These are phyloP conservation scores for Takifugu ocellatus DNA, from an alignment of 2,797 vertebrate genomes.

Conservation along the genomic window DNA sequence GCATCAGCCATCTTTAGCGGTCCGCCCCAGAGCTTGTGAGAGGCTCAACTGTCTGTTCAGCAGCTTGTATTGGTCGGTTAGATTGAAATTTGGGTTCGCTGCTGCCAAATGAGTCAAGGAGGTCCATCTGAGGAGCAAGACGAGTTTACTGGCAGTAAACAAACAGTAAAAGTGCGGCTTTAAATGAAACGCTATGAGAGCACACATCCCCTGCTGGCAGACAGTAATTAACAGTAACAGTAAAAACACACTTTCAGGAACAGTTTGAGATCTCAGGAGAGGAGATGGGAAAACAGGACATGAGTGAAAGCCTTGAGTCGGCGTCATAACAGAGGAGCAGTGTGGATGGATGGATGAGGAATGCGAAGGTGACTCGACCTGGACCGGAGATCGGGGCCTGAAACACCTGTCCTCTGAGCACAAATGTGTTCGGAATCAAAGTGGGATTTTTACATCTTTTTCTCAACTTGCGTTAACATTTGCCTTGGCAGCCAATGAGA, in stretches of 20 bases:
- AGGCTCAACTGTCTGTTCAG: neutral
- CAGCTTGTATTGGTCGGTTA: conserved; percentile 12
- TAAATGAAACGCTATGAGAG: conserved; percentile 20
- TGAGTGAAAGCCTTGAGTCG: conserved; percentile 57
- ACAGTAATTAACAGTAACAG: conserved; percentile 57
- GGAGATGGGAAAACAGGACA: conserved; percentile 47
- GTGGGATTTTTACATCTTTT: conserved; percentile 44
- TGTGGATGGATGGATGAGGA: conserved; percentile 64
- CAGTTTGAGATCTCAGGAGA: conserved; percentile 53
- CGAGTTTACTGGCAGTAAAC: conserved; percentile 29
- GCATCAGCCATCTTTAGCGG: too few species aligned
- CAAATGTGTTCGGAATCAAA: conserved; percentile 72
- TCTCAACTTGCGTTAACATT: conserved; percentile 81
- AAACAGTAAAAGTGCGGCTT: conserved; percentile 34
- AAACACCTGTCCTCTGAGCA: conserved; percentile 75
- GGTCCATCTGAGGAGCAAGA: conserved; percentile 6
- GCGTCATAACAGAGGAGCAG: conserved; percentile 61
- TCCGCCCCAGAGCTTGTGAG: neutral
- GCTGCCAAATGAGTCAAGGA: conserved; percentile 30
- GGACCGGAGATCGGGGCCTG: conserved; percentile 57
- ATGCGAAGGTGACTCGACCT: conserved; percentile 60
- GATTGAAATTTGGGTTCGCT: conserved; percentile 21
- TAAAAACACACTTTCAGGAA: conserved; percentile 37
- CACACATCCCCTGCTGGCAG: conserved; percentile 42
- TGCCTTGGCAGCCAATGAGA: conserved; percentile 90